Evolutionary conservation across 2,888 invertebrate genomes (phyloP).

Genomic region (Macrosoma leucophasiata): DNA sequence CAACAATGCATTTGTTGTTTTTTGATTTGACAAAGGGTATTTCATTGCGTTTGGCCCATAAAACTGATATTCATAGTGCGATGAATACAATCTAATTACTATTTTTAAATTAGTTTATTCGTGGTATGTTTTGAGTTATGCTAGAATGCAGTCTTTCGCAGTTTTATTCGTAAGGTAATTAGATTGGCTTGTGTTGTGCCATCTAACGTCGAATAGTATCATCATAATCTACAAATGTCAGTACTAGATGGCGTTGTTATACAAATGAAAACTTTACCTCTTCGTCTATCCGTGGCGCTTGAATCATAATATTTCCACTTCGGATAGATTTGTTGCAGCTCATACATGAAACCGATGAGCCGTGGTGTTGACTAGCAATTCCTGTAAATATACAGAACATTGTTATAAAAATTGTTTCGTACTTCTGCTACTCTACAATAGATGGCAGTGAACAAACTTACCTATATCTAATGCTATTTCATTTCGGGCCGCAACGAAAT

Average conservation of each 20-base stretch:
- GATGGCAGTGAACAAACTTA: slow-evolving; percentile 43
- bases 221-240: slow-evolving; percentile 10
- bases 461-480: slow-evolving; percentile 97
- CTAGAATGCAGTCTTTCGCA: no score
- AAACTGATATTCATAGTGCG: no score
- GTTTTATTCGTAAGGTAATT: no score
- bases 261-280: slow-evolving; percentile 48
- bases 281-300: slow-evolving; percentile 88
- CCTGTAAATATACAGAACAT: slow-evolving; percentile 49
- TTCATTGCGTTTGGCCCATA: no score
- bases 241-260: slow-evolving; percentile 30
- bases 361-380: slow-evolving; percentile 77
- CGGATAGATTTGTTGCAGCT: slow-evolving; percentile 88
- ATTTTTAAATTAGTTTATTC: no score
- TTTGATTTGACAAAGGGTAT: no score
- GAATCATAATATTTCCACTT: slow-evolving; percentile 88
- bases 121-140: no score
- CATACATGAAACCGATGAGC: slow-evolving; percentile 80
- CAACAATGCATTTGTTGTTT: no score
- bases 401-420: slow-evolving; percentile 7
- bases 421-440: slow-evolving; percentile 31
- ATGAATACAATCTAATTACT: no score
- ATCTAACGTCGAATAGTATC: slow-evolving; percentile 34
- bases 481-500: slow-evolving; percentile 95
- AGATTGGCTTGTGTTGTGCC: slow-evolving; percentile 17